phyloP scores from a whole-genome alignment of 2,888 invertebrate genomes.

The Leptopterna dolabrata region DNA sequence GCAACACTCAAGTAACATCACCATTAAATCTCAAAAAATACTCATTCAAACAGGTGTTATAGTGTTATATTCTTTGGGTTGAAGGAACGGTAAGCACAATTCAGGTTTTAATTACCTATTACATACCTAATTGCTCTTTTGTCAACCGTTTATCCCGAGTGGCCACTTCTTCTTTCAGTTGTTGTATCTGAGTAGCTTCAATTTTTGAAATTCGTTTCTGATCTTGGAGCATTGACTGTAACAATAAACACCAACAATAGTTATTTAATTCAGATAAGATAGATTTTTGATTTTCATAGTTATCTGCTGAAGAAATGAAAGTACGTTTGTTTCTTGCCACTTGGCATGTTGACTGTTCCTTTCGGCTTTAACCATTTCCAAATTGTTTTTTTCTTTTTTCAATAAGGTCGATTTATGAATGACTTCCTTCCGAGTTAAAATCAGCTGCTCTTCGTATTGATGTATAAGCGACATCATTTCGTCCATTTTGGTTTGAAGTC shows the following conservation, averaged over 20 bases:
- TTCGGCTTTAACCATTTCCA: slow-evolving; percentile 49
- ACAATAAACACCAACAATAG: neutral
- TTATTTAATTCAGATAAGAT: neutral
- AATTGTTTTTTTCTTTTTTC: slow-evolving; percentile 44
- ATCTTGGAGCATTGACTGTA: slow-evolving; percentile 42
- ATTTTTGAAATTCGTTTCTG: slow-evolving; percentile 31
- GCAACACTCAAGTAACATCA: too few relatives aligned
- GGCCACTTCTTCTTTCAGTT: slow-evolving; percentile 50
- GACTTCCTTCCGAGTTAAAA: slow-evolving; percentile 15
- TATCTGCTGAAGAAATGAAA: neutral
- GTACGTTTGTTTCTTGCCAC: slow-evolving; percentile 45
- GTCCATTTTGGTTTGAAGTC: neutral
- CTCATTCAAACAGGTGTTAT: too few relatives aligned
- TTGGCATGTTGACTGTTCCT: slow-evolving; percentile 48
- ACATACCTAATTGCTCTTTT: slow-evolving; percentile 46
- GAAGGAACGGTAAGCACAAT: too few relatives aligned
- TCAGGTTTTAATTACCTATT: too few relatives aligned
- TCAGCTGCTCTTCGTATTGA: slow-evolving; percentile 41
- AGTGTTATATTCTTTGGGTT: too few relatives aligned
- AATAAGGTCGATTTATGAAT: neutral
- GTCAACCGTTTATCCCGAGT: slow-evolving; percentile 31
- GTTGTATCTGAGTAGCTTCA: slow-evolving; percentile 48
- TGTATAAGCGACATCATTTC: neutral
- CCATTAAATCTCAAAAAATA: too few relatives aligned
- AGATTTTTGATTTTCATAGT: neutral